These are phyloP conservation scores for Sminthopsis crassicaudata DNA, from an alignment of 2,113 vertebrate genomes.

Conservation along the genomic window DNA sequence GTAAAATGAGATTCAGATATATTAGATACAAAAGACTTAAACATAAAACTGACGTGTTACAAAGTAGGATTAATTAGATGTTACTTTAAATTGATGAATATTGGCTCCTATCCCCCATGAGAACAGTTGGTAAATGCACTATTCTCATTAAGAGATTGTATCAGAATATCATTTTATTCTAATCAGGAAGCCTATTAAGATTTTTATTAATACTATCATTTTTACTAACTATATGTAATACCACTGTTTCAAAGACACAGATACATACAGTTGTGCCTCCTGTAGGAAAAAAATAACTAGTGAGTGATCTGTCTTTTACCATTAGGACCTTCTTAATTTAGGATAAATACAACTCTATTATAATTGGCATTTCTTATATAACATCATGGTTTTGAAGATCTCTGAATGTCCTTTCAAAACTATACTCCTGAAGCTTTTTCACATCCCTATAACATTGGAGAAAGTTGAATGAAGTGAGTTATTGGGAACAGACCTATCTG, in stretches of 20 bases:
- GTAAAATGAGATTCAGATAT: constrained; percentile 64
- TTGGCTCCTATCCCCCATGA: constrained; percentile 79
- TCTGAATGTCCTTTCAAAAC: neutral
- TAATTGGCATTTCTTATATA: constrained; percentile 11
- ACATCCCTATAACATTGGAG: neutral
- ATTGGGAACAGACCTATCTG: neutral
- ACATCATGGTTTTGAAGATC: neutral
- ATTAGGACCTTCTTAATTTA: constrained; percentile 23
- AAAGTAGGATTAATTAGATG: constrained; percentile 82
- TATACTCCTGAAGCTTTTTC: neutral
- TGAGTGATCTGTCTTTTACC: constrained; percentile 30
- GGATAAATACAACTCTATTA: neutral
- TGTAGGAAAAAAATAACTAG: constrained; percentile 42
- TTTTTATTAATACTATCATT: constrained; percentile 76
- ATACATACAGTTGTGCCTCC: constrained; percentile 45
- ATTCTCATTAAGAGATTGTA: constrained; percentile 77
- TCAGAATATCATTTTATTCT: constrained; percentile 78
- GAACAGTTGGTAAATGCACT: constrained; percentile 83
- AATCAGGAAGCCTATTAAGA: constrained; percentile 73
- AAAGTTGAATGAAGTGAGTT: neutral
- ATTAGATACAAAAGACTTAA: constrained; percentile 55
- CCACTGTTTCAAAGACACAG: constrained; percentile 48
- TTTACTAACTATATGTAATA: constrained; percentile 59
- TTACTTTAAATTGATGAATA: constrained; percentile 81
- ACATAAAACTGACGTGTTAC: constrained; percentile 81